A percentile compares a stretch with the other conserved stretches of the same genome.
These are phyloP conservation scores for Calonectris borealis DNA, from an alignment of 2,113 vertebrate genomes.

Conservation along the genomic window DNA sequence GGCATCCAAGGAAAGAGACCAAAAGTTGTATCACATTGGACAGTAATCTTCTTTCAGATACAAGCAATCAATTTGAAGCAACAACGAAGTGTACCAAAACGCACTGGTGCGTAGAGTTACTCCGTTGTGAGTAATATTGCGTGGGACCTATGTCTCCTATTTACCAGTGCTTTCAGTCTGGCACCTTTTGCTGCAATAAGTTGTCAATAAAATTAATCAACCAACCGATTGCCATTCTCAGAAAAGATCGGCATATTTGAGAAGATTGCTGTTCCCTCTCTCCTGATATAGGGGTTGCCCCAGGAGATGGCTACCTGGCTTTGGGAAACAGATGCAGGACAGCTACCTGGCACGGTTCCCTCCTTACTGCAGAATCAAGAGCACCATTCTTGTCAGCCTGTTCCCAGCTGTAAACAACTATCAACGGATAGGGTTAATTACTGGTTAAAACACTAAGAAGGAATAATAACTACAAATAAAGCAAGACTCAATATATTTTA, in stretches of 20 bases:
- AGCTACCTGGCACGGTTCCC: background rate
- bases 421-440: background rate
- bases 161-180: background rate
- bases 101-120: background rate
- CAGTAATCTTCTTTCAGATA: background rate
- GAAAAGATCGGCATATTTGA: background rate
- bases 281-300: background rate
- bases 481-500: conserved; percentile 37
- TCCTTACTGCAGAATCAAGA: conserved; percentile 1
- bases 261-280: background rate
- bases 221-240: background rate
- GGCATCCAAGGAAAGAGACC: background rate
- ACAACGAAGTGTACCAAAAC: background rate
- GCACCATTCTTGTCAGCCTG: background rate
- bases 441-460: background rate
- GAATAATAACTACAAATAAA: conserved; percentile 28
- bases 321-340: background rate
- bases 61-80: background rate
- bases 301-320: background rate
- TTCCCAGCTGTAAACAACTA: background rate
- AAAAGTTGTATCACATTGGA: background rate
- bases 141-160: background rate
- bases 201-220: background rate
- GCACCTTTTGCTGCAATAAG: background rate
- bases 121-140: background rate